Base-by-base conservation (phyloP, 2,113 vertebrate genomes). In the Piaya cayana region DNA sequence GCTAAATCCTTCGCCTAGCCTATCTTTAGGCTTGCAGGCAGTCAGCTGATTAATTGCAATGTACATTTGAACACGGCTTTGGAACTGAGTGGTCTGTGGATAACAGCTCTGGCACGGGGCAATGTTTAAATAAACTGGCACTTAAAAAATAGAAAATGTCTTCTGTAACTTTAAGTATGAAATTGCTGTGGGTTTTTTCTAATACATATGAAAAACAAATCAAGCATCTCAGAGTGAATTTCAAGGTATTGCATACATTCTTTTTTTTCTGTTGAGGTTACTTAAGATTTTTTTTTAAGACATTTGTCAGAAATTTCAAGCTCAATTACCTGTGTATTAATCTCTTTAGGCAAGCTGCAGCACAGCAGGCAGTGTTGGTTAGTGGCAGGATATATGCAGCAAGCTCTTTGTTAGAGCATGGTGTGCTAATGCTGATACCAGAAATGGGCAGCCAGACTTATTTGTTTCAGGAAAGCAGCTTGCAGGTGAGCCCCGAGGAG, bases 391-490 rank as follows among this genome's bases (percentile, higher is more conserved):
- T 77, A 77, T 80, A 77, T 83, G 49, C 29, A 86, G 59, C 29
- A 68, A 82, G 25, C 21, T 13, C 45, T 69, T 62, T 42, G 71
- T 79, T 58, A 56, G 36, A 82, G n/a, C 26, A 23, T 3, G 1
- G 17, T 60, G 16, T 82, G 50, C 70, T 90, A 71, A 30, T 1
- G 1, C 22, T 43, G 50, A 27, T n/a, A 55, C 3, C 27, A 68
- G 69, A 67, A 94, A 78, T n/a, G 23, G 49, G 45, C 84, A 84
- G 21, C 21, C 15, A 22, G 30, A 20, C 43, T 82, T n/a, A n/a
- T n/a, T 78, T 67, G 77, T 86, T 90, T 77, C 59, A 65, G 75
- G 71, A 22, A 78, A 27, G n/a, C 55, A 17, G 20, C 60, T 93
- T 34, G 4, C 36, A 74, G 50, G 26, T 55, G 67, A 92, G 32